Conservation (phyloP, 2,113 vertebrate genomes). For the Pipra filicauda region DNA sequence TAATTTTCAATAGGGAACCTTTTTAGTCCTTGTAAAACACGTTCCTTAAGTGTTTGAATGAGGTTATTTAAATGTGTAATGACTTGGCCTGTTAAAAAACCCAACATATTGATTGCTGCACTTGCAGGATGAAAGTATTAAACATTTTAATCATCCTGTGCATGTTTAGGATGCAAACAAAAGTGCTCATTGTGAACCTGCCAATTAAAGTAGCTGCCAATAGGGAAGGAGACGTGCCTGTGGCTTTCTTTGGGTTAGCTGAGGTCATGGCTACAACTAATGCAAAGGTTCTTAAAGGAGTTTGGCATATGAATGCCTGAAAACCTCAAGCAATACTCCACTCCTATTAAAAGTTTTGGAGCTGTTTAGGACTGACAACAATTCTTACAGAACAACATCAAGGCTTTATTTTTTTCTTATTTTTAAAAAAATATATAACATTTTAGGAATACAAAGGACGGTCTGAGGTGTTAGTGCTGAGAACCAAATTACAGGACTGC, state of each 20-base stretch:
- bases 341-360: conserved; percentile 30
- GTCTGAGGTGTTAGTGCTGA: neutral
- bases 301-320: conserved; percentile 9
- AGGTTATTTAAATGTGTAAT: conserved; percentile 71
- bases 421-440: neutral
- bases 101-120: conserved; percentile 56
- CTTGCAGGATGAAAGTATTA: conserved; percentile 69
- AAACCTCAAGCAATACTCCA: conserved; percentile 33
- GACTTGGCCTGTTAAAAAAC: conserved; percentile 35
- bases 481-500: neutral
- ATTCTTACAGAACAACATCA: conserved; percentile 5
- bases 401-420: neutral
- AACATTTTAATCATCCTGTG: conserved; percentile 52
- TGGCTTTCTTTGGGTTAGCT: conserved; percentile 66
- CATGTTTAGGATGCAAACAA: conserved; percentile 73
- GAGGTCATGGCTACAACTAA: conserved; percentile 67
- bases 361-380: neutral
- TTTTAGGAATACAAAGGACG: neutral
- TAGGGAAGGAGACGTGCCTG: conserved; percentile 54
- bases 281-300: conserved; percentile 61
- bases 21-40: conserved; percentile 45
- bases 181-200: conserved; percentile 75
- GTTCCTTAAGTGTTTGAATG: conserved; percentile 45
- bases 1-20: conserved; percentile 47
- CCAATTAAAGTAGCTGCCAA: conserved; percentile 69